Evolutionary conservation across 2,113 vertebrate genomes (phyloP).

Genomic region (Lota lota): DNA sequence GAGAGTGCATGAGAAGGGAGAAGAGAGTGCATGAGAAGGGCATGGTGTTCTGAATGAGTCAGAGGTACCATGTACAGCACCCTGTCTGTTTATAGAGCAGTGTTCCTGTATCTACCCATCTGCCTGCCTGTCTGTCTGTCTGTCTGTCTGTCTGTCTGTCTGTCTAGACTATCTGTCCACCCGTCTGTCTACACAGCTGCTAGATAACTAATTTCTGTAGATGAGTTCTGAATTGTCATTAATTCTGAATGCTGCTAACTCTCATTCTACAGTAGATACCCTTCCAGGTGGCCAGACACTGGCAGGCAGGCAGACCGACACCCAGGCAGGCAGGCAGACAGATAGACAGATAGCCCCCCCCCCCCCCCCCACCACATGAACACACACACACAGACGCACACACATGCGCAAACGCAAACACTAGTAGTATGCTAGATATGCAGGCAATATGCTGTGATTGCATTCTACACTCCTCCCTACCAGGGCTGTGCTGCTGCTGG

Average conservation of each 20-base stretch:
- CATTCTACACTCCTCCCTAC: constrained; percentile 36
- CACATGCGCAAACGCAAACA: constrained; percentile 7
- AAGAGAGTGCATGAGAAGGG: constrained; percentile 35
- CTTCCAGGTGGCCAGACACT: too few relatives aligned
- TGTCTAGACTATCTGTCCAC: background rate
- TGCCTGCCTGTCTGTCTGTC: constrained; percentile 3
- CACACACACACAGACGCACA: too few relatives aligned
- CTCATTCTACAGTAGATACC: too few relatives aligned
- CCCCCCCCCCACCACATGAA: too few relatives aligned
- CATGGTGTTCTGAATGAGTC: constrained; percentile 59
- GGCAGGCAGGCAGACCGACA: too few relatives aligned
- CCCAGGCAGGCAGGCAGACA: too few relatives aligned
- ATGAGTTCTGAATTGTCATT: too few relatives aligned
- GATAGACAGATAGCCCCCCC: too few relatives aligned
- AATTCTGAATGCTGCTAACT: too few relatives aligned
- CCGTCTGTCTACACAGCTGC: background rate
- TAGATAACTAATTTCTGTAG: too few relatives aligned
- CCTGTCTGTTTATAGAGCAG: background rate
- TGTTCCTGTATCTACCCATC: background rate
- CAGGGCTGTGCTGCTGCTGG: constrained; percentile 18
- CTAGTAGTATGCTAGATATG: constrained; percentile 50
- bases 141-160: constrained; percentile 14
- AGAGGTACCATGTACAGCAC: constrained; percentile 33
- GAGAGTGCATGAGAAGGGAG: too few relatives aligned
- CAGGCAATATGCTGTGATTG: constrained; percentile 47